Base-by-base conservation (phyloP, 2,888 invertebrate species). In the Eurois occulta region DNA sequence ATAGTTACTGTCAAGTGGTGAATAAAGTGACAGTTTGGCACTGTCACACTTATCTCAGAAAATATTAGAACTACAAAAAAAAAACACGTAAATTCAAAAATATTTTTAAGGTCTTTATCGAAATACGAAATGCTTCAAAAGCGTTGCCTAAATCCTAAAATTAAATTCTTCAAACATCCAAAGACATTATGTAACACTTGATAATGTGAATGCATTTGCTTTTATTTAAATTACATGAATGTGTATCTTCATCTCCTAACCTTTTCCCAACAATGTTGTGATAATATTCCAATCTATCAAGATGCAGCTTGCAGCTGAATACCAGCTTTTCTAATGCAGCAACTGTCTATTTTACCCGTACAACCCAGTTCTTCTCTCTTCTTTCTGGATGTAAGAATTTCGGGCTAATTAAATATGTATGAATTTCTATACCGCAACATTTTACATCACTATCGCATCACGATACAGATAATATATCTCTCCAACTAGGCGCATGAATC, bases 401-500 rank as follows among this genome's bases (percentile, higher is more conserved):
- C 6, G 1, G n/a, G 2, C 8, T 28, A 58, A 58, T 28, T 7
- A 13, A 58, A 58, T 1, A 28, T 28, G 55, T 13, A 28, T 28
- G 24, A 38, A 38, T 64, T 6, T 64, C 16, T 65, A 79, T 58
- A 6, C 13, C 5, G 16, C 10, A 32, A 52, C 0, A 24, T 5
- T n/a, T 52, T 72, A 48, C 77, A 83, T 72, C 80, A 32, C 74
- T 87, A 85, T 46, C 11, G 13, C 48, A 64, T 79, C 52, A 60
- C 48, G 69, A 78, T 48, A 78, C 66, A 72, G n/a, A n/a, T n/a
- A n/a, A n/a, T 77, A 78, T 85, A 86, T 80, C 60, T 72, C 68
- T 80, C 72, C 62, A 83, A 78, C 79, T 72, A 77, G 76, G 75
- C 60, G 81, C 86, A 83, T 86, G 75, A 81, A 85, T 87, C 87